Evolutionary conservation across 2,888 invertebrate genomes (phyloP), one percentile per base, ranked within the genome.

Genomic region (Lutraria lutraria): DNA sequence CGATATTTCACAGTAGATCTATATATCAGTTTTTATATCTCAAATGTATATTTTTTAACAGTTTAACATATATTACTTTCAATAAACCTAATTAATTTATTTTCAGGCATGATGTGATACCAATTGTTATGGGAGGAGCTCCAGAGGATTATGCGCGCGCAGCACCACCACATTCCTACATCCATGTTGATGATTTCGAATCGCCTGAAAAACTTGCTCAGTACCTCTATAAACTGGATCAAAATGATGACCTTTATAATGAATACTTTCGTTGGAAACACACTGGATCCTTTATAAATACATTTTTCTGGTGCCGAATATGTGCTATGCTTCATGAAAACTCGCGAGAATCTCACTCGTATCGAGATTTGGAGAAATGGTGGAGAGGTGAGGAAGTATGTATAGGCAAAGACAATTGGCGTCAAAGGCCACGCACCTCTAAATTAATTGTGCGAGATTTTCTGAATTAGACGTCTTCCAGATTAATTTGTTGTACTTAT

Each of bases 121-220:
- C 99, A 0, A 98, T 99, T 93, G 99, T 99, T 89, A 99, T 99
- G 99, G 99, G 99, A 0, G 99, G 98, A 0, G 98, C 98, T 81
- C 98, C 98, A 0, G 98, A 98, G 89, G 99, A 99, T 96, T 99
- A 99, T 97, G 98, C 98, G 90, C 97, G 98, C 81, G 98, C 98
- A 93, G 98, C 99, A 3, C 99, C 99, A 0, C 99, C 97, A 98
- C 99, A 81, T 99, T 99, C 96, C 98, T 99, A 98, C 97, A 98
- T 99, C 89, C 99, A 99, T 97, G 99, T 99, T 34, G 99, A 99
- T 96, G 99, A 99, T 96, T 99, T 99, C 96, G 98, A 98, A 54
- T 98, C 98, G 34, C 98, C 99, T 0, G 98, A 98, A 95, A 98
- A 98, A 94, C 97, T 99, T 91, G 99, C 99, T 63, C 97, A 98